A percentile compares a stretch with the other conserved stretches of the same genome.
phyloP scores from a whole-genome alignment of 2,113 vertebrate genomes.

The Aphelocoma coerulescens region DNA sequence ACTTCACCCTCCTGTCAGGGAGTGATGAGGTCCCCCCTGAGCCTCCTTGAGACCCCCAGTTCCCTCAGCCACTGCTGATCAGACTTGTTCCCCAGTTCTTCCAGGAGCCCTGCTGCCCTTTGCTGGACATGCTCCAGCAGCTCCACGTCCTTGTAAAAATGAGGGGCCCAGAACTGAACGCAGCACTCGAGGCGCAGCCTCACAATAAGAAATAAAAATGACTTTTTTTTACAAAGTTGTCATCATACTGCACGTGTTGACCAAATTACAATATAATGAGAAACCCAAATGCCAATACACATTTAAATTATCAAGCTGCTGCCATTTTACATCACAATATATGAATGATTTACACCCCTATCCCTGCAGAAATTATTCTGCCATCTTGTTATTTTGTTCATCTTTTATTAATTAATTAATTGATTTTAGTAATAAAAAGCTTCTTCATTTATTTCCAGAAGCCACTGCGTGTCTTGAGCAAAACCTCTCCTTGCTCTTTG shows the following conservation, averaged over 20 bases:
- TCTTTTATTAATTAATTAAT: background rate
- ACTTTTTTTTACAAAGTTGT: too few relatives aligned
- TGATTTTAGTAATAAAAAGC: background rate
- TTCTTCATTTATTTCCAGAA: background rate
- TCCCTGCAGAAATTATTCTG: background rate
- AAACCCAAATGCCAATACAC: background rate
- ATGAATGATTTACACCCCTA: background rate
- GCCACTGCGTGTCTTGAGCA: background rate
- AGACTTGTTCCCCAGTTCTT: background rate
- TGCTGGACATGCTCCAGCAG: background rate
- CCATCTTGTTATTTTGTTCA: background rate
- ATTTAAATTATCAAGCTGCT: background rate
- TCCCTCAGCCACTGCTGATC: too few relatives aligned
- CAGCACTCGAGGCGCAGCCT: background rate
- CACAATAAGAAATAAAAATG: background rate
- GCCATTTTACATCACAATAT: background rate
- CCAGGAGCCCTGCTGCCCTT: too few relatives aligned
- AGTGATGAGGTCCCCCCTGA: background rate
- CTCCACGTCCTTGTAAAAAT: background rate
- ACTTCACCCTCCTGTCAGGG: background rate
- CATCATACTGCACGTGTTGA: background rate
- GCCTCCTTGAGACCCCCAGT: rapidly evolving
- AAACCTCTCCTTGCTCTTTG: background rate
- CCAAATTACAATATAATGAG: background rate
- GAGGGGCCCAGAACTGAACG: background rate